Evolutionary conservation across 2,797 vertebrate genomes (phyloP), one percentile per base, ranked within the genome.

Genomic region (Brachyalestes nurse): DNA sequence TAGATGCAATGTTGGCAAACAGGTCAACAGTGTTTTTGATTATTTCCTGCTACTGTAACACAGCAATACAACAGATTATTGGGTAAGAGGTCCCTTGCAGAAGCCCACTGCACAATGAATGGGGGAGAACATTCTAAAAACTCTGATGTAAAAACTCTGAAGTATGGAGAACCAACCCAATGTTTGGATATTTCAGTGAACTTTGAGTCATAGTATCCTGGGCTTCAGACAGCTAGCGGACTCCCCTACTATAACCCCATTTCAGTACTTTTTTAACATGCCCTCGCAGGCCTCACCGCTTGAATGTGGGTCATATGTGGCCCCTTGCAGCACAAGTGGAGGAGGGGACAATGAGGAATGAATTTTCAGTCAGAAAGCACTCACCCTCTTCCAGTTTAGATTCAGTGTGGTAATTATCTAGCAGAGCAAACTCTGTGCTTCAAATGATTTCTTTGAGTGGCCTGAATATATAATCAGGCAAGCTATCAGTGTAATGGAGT

Each of bases 1-100:
- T 70, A n/a, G 16, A 49, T 23, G 5, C 58, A 8, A 42, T 23
- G 6, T 16, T 78, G 40, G 55, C 1, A 47, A 69, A 60, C 21
- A 64, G n/a, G 45, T 64, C 57, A 62, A 25, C n/a, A 72, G 8
- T 42, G 21, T 67, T 45, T 51, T 28, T 28, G 55, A 71, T 47
- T 49, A 13, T 8, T 64, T 62, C 12, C 57, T 62, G 28, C 6
- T 40, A 21, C n/a, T 42, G 13, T 12, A 57, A 79, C 34, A 45
- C 47, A n/a, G 19, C 25, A 57, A 42, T 66, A 19, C 13, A 2
- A 38, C 66, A 19, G 1, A 49, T 49, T 6, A 51, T 25, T 6
- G 16, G 45, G 25, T 25, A 47, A 69, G n/a, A 47, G 19, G 10
- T 13, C 10, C n/a, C n/a, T 23, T 6, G 23, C 23, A 14, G 5